Percentiles rank a stretch among this genome's conserved stretches.
Evolutionary conservation across 2,113 vertebrate genomes (phyloP).

Genomic region (Forbesichthys agassizii): DNA sequence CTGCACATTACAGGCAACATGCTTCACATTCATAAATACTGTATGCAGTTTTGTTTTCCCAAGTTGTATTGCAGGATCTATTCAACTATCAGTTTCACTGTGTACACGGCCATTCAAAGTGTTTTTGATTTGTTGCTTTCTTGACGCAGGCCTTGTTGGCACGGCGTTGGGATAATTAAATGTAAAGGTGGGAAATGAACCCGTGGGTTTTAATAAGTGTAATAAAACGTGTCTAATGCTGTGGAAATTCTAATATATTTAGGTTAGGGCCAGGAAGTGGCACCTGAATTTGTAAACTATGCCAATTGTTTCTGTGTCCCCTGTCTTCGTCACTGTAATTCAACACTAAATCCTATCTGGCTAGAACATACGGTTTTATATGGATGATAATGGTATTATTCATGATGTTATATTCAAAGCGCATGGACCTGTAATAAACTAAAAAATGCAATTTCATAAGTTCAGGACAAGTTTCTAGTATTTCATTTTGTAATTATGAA

Average conservation of each 20-base stretch:
- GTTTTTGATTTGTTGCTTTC: too few relatives aligned
- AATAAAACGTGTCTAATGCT: background rate
- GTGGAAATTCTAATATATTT: background rate
- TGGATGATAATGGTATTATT: slow-evolving; percentile 52
- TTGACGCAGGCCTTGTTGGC: background rate
- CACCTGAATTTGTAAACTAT: background rate
- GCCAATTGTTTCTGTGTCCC: background rate
- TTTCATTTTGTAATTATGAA: too few relatives aligned
- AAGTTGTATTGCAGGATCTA: too few relatives aligned
- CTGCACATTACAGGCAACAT: too few relatives aligned
- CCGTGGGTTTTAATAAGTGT: background rate
- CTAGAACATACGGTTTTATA: slow-evolving; percentile 42
- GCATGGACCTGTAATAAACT: slow-evolving; percentile 67
- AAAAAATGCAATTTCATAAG: slow-evolving; percentile 47
- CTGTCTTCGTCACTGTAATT: slow-evolving; percentile 24
- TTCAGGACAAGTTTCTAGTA: background rate
- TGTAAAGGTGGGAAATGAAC: background rate
- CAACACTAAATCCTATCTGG: slow-evolving; percentile 11
- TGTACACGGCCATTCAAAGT: too few relatives aligned
- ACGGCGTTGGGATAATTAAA: background rate
- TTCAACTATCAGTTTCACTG: too few relatives aligned
- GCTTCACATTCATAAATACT: too few relatives aligned
- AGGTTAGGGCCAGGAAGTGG: background rate
- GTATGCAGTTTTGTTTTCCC: too few relatives aligned
- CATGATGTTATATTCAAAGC: slow-evolving; percentile 61